phyloP scores from a whole-genome alignment of 2,797 vertebrate genomes.

The Crax fasciolata region DNA sequence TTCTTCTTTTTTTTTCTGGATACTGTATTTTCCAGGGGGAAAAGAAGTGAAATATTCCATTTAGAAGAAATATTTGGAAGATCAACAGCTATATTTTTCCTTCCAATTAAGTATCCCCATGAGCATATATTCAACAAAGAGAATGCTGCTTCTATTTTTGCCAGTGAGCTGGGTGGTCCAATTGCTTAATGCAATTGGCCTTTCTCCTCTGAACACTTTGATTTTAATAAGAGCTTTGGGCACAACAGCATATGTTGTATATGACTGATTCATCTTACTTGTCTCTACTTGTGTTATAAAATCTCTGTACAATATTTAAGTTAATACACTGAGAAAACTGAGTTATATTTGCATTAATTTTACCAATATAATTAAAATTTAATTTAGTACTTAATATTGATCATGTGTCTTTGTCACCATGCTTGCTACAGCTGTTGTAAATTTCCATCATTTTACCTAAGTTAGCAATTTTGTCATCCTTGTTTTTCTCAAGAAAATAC shows the following conservation, averaged over 20 bases:
- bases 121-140: not conserved
- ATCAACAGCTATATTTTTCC: not conserved
- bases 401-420: not conserved
- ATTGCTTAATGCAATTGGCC: not conserved
- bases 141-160: slow-evolving; percentile 18
- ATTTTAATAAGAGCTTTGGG: slow-evolving; percentile 36
- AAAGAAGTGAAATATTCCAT: not conserved
- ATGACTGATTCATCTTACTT: not conserved
- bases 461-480: not conserved
- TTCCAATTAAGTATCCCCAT: not conserved
- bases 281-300: not conserved
- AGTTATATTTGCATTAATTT: not conserved
- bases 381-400: not conserved
- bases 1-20: not conserved
- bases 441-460: not conserved
- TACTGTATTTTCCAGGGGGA: not conserved
- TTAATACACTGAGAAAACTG: not conserved
- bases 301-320: not conserved
- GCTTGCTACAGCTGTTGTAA: not conserved
- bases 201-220: not conserved
- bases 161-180: slow-evolving; percentile 2
- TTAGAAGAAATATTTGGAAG: slow-evolving; percentile 19
- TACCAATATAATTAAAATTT: not conserved
- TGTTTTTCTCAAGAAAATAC: not conserved
- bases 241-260: not conserved